Evolutionary conservation across 2,888 invertebrate genomes (phyloP).

Genomic region (Apeira syringaria): DNA sequence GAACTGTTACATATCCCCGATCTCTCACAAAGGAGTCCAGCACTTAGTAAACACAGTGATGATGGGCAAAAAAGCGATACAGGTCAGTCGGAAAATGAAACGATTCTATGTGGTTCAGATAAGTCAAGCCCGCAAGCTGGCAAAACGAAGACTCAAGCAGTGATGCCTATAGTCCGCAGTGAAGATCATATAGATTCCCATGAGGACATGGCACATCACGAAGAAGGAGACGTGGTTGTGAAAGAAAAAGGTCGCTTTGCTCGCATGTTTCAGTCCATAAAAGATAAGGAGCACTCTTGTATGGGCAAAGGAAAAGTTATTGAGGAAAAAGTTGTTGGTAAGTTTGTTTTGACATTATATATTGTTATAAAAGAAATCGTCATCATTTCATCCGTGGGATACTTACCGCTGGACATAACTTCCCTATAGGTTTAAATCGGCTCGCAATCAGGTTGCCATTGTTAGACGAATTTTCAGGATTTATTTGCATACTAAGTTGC

Average conservation of each 20-base stretch:
- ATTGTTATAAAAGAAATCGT: too few relatives aligned
- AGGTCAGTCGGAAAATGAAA: conserved; percentile 76
- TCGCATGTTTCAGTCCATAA: conserved; percentile 68
- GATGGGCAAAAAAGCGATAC: conserved; percentile 72
- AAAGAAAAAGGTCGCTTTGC: conserved; percentile 72
- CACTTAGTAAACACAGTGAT: conserved; percentile 69
- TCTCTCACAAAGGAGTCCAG: conserved; percentile 66
- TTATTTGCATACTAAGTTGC: too few relatives aligned
- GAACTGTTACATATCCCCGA: conserved; percentile 71
- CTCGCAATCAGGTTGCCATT: too few relatives aligned
- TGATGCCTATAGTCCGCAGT: conserved; percentile 74
- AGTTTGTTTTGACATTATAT: too few relatives aligned
- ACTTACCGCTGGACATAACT: too few relatives aligned
- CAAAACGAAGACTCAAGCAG: conserved; percentile 76
- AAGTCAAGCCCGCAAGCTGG: conserved; percentile 74
- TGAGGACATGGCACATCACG: conserved; percentile 40
- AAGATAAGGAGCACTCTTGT: conserved; percentile 74
- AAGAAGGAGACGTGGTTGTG: conserved; percentile 66
- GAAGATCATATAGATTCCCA: conserved; percentile 67
- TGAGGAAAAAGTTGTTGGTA: conserved; percentile 71
- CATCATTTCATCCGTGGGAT: too few relatives aligned
- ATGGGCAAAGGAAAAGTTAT: conserved; percentile 79
- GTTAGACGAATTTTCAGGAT: too few relatives aligned
- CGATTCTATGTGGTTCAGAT: conserved; percentile 75
- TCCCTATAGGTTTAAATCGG: too few relatives aligned